phyloP scores from a whole-genome alignment of 1,140 invertebrate genomes.

The Dinoponera quadriceps region DNA sequence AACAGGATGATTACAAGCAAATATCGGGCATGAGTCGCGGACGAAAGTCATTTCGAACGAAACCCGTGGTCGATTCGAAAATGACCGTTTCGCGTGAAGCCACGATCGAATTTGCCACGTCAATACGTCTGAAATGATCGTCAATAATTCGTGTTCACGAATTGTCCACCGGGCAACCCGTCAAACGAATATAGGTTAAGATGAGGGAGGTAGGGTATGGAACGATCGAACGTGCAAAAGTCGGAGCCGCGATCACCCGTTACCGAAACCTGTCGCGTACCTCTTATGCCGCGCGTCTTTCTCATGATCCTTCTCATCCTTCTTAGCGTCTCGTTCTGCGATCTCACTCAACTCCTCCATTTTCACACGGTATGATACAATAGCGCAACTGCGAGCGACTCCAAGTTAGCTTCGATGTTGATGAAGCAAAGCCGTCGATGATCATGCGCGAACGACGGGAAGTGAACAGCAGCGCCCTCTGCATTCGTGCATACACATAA shows the following conservation, averaged over 20 bases:
- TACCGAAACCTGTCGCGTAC: slow-evolving; percentile 59
- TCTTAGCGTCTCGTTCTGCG: slow-evolving; percentile 80
- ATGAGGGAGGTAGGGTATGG: background rate
- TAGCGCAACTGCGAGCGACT: no score
- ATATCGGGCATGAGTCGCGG: background rate
- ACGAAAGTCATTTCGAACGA: background rate
- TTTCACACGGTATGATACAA: slow-evolving; percentile 64
- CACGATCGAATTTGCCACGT: background rate
- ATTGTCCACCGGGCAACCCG: background rate
- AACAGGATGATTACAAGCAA: background rate
- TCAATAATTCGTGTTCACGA: slow-evolving; percentile 7
- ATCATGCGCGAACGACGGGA: no score
- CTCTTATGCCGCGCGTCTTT: slow-evolving; percentile 82
- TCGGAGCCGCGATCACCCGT: no score
- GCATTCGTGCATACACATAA: no score
- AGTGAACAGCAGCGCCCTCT: no score
- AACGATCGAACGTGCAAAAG: background rate
- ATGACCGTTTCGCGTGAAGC: background rate
- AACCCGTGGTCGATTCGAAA: background rate
- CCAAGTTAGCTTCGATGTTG: no score
- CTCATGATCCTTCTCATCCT: slow-evolving; percentile 79
- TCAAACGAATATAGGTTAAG: slow-evolving; percentile 49
- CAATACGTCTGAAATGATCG: background rate
- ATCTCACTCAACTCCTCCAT: slow-evolving; percentile 83
- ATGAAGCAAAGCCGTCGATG: no score